Evolutionary conservation across 2,113 vertebrate species (phyloP).

Genomic region (Alethe diademata): DNA sequence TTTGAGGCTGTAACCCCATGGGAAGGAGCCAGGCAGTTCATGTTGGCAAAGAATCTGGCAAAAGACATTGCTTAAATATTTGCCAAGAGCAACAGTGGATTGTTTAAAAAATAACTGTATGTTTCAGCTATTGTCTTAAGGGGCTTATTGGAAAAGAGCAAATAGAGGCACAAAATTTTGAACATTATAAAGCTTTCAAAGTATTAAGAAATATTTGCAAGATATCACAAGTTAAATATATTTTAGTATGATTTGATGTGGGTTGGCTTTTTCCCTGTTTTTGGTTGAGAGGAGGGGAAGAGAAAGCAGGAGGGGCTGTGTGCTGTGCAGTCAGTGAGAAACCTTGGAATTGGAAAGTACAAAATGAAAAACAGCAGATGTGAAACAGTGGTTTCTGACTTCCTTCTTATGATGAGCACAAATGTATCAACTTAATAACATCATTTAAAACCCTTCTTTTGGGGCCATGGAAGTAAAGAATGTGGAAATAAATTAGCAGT

Average conservation of each 20-base stretch:
- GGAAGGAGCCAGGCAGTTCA: background rate
- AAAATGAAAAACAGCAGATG: conserved; percentile 9
- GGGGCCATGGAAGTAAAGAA: background rate
- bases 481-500: background rate
- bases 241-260: background rate
- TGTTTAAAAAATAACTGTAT: background rate
- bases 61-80: background rate
- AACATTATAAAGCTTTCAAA: background rate
- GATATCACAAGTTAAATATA: background rate
- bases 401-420: background rate
- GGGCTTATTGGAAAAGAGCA: background rate
- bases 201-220: background rate
- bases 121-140: background rate
- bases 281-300: background rate
- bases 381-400: conserved; percentile 42
- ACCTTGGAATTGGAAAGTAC: background rate
- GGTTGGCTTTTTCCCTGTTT: background rate
- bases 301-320: background rate
- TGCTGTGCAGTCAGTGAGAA: background rate
- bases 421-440: conserved; percentile 15
- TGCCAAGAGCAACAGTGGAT: background rate
- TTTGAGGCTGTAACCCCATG: background rate
- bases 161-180: background rate
- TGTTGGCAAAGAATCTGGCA: background rate
- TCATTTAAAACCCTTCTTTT: background rate